Base-by-base conservation (phyloP, 2,113 vertebrate species). In the Climacteris rufus region DNA sequence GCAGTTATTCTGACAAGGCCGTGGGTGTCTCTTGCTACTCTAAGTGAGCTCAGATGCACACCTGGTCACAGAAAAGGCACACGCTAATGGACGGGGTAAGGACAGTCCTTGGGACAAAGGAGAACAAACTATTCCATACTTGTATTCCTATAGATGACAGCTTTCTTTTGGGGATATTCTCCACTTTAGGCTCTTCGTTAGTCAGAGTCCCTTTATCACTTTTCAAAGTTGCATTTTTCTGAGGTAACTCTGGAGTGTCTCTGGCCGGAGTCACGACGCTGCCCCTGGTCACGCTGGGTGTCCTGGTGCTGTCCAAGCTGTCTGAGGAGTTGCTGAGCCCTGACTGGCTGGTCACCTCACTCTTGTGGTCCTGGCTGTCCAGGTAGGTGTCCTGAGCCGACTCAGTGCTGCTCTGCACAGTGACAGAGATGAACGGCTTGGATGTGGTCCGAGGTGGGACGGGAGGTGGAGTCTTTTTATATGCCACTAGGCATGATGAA, bases 91-190 rank as follows among this genome's bases (percentile, higher is more conserved):
- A 91, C 28, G 17, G 39, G 66, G 52, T 79, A 89, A 95, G 75
- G 65, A 91, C 93, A 70, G 91, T 69, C 64, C 85, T 82, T 70
- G 92, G 76, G 90, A 97, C 95, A 84, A 97, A 95, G 89, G 80
- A 94, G 87, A 95, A 93, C 81, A 94, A 97, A 94, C 75, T 53
- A 30, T 90, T 93, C 91, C 98, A 83, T 98, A 99, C 99, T 98
- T 99, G 99, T 98, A 99, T 99, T 97, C 99, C 99, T 94, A 99
- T 99, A 82, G 99, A 99, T 0, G 99, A 99, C 56, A 99, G 98
- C 97, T 99, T 99, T 96, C 99, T 98, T 95, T 99, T 98, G 85
- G 99, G 99, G 85, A 98, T 88, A 33, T 98, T 98, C 78, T 98
- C 98, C 23, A 97, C 95, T 53, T 98, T 98, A 20, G 98, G 98